These are phyloP conservation scores for Drosophila lacertosa DNA, from an alignment of 1,140 invertebrate species.

Conservation along the genomic window DNA sequence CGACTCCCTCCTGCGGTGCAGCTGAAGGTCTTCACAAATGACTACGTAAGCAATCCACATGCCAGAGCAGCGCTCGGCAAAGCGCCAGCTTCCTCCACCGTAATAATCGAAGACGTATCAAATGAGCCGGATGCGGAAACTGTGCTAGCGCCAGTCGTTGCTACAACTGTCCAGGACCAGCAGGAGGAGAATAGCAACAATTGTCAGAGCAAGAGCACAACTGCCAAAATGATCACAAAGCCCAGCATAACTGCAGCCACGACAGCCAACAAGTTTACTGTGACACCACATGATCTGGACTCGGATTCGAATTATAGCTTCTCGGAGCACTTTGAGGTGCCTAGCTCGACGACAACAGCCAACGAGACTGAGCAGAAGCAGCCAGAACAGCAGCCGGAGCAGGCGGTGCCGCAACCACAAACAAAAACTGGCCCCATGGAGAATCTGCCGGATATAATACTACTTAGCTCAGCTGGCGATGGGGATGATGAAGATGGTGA, in stretches of 20 bases:
- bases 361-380: background rate
- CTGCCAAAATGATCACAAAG: background rate
- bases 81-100: background rate
- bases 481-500: conserved; percentile 25
- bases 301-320: conserved; percentile 83
- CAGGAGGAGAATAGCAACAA: conserved; percentile 43
- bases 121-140: background rate
- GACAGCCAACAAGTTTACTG: background rate
- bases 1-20: background rate
- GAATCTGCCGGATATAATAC: conserved; percentile 68
- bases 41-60: conserved; percentile 58
- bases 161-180: conserved; percentile 27
- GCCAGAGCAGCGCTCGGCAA: conserved; percentile 32
- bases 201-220: background rate
- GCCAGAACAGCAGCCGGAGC: too few species aligned
- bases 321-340: conserved; percentile 77
- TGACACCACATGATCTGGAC: conserved; percentile 55
- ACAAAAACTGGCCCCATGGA: conserved; percentile 38
- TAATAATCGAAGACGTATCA: conserved; percentile 1
- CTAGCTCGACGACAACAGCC: conserved; percentile 51
- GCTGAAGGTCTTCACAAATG: conserved; percentile 27
- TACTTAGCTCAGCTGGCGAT: conserved; percentile 25
- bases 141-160: background rate
- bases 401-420: background rate
- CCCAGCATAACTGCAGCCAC: conserved; percentile 1